Evolutionary conservation across 2,888 invertebrate genomes (phyloP), one percentile per base, ranked within the genome.

Genomic region (Epinotia demarniana): DNA sequence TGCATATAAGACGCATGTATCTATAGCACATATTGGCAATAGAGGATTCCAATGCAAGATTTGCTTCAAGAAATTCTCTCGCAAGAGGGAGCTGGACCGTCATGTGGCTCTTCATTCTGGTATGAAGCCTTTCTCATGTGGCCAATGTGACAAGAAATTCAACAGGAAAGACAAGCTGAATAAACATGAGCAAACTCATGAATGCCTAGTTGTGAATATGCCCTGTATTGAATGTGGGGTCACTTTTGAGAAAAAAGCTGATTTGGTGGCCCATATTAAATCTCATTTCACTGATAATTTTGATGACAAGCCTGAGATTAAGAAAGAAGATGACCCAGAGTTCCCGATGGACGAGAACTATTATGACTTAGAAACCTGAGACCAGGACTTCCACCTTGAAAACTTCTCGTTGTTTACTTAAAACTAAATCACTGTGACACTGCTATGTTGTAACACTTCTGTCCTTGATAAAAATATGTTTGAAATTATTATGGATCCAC

Each of bases 51-150:
- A 94, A 76, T 97, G 97, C 83, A 94, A 95, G 79, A 93, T 96
- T 64, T 97, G 97, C 84, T 95, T 94, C 71, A 96, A 96, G 84
- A 94, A 95, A 9, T 97, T 97, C 83, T 92, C 96, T 49, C 90
- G 96, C 2, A 96, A 96, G 87, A 93, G 96, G 60, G 97, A 97
- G 86, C 87, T 96, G 12, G 96, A 96, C 79, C 92, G 96, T 0
- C 97, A 97, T 87, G 93, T 95, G 18, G 93, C 95, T 0, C 93
- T 96, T 1, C 97, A 97, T 86, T 95, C 96, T 58, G 96, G 95
- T 0, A 93, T 95, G 88, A 96, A 96, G 80, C 95, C 96, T 2
- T 96, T 96, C 83, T 95, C 95, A 69, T 97, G 97, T 84, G 94
- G 92, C 68, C 94, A 95, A 74, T 97, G 97, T 88, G 95, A 95